Evolutionary conservation across 2,113 vertebrate species (phyloP).

Genomic region (Vulpes vulpes): DNA sequence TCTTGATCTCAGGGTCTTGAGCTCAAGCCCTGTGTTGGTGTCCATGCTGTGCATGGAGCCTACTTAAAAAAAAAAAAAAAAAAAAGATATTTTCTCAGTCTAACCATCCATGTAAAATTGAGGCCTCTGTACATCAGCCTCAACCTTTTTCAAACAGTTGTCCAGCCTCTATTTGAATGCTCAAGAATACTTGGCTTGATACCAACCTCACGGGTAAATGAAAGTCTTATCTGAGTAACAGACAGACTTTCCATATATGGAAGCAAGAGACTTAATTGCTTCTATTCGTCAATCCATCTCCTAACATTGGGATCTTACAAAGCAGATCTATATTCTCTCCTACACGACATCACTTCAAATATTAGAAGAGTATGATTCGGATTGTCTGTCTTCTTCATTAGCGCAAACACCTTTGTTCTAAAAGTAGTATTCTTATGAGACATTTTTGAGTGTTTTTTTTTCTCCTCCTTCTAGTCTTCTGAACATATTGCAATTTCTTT

Average conservation of each 20-base stretch:
- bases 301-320: background rate
- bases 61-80: background rate
- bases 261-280: background rate
- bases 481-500: background rate
- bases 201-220: background rate
- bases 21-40: background rate
- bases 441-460: background rate
- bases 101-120: background rate
- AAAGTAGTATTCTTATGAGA: background rate
- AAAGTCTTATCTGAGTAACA: background rate
- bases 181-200: background rate
- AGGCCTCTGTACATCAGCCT: background rate
- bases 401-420: background rate
- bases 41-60: background rate
- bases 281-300: background rate
- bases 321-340: background rate
- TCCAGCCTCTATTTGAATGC: background rate
- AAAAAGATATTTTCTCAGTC: background rate
- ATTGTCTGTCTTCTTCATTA: background rate
- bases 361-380: background rate
- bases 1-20: background rate
- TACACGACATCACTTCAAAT: background rate
- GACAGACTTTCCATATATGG: background rate
- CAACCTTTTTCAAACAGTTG: background rate
- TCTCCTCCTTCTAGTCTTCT: background rate